Evolutionary conservation across 2,888 invertebrate genomes (phyloP).

Genomic region (Tineola bisselliella): DNA sequence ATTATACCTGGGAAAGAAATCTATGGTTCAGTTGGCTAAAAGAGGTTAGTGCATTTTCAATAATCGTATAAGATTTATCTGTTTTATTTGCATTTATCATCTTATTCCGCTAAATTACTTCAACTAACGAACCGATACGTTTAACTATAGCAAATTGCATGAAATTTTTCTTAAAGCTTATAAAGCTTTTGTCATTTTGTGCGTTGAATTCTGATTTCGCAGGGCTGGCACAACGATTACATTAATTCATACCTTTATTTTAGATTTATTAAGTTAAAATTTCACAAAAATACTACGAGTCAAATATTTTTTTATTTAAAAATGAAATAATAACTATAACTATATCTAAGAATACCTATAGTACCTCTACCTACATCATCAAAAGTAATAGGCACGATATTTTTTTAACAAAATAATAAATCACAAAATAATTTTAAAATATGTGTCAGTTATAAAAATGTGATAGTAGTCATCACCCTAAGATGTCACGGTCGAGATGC

Average conservation of each 20-base stretch:
- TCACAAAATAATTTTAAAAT: too few relatives aligned
- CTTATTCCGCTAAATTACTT: conserved; percentile 62
- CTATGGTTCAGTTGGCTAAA: conserved; percentile 73
- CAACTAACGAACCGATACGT: conserved; percentile 51
- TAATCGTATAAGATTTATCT: not conserved
- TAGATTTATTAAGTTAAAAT: too few relatives aligned
- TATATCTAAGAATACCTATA: too few relatives aligned
- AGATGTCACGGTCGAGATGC: conserved; percentile 53
- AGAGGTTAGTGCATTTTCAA: conserved; percentile 52
- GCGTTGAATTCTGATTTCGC: not conserved
- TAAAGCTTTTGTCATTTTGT: conserved; percentile 51
- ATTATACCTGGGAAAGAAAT: conserved; percentile 72
- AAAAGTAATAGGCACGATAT: too few relatives aligned
- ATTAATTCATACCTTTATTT: too few relatives aligned
- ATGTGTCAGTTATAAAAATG: too few relatives aligned
- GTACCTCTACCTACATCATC: too few relatives aligned
- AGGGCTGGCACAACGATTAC: conserved; percentile 1
- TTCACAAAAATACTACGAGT: too few relatives aligned
- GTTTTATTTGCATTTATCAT: conserved; percentile 19
- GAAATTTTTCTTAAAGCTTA: conserved; percentile 41
- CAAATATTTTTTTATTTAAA: too few relatives aligned
- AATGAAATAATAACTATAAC: too few relatives aligned
- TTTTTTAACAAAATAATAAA: too few relatives aligned
- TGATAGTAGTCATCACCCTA: conserved; percentile 45
- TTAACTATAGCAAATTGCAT: conserved; percentile 46